phyloP scores from a whole-genome alignment of 2,797 vertebrate species.

The Myotis planiceps region DNA sequence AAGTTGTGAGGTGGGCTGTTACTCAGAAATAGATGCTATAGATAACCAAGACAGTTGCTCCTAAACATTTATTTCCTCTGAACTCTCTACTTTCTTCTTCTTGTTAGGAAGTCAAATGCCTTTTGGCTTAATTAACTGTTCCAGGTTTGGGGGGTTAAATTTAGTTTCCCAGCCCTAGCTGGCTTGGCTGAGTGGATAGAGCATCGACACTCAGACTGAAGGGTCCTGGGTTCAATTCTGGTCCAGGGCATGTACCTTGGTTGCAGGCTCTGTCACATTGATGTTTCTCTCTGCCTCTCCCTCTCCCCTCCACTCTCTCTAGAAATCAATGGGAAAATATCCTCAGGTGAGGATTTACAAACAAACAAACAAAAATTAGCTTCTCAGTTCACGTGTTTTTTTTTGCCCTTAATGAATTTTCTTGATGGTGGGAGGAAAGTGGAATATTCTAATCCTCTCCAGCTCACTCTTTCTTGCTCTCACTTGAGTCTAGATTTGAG shows the following conservation, averaged over 20 bases:
- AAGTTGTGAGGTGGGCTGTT: not conserved
- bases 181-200: too few species aligned
- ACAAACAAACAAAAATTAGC: too few species aligned
- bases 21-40: not conserved
- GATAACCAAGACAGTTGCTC: not conserved
- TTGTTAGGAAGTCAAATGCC: not conserved
- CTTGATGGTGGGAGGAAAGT: not conserved
- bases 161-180: not conserved
- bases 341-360: too few species aligned
- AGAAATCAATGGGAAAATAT: too few species aligned
- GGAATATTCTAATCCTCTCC: not conserved
- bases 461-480: not conserved
- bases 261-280: too few species aligned
- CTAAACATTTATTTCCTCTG: not conserved
- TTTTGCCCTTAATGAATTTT: not conserved
- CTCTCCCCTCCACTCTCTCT: too few species aligned
- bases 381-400: not conserved
- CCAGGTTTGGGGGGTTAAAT: not conserved
- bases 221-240: too few species aligned
- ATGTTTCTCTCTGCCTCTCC: too few species aligned
- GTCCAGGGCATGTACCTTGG: too few species aligned
- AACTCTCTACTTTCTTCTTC: not conserved
- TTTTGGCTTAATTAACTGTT: not conserved
- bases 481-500: not conserved
- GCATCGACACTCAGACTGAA: fast-evolving